These are phyloP conservation scores for Lepidurus packardi DNA, from an alignment of 1,140 invertebrate genomes.

Conservation along the genomic window DNA sequence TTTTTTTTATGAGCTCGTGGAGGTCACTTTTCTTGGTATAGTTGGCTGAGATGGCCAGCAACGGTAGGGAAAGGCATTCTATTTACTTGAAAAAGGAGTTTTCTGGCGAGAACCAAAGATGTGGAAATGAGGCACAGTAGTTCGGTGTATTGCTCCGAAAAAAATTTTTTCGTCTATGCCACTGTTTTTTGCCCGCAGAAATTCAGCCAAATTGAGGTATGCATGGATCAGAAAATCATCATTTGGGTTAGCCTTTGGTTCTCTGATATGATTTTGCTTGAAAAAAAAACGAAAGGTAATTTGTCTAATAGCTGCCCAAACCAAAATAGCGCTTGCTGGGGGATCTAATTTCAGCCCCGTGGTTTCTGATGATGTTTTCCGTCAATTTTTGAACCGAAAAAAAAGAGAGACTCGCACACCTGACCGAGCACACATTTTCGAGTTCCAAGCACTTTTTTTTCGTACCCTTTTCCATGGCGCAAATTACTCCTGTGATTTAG, in stretches of 20 bases:
- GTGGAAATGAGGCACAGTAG: conserved; percentile 3
- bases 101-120: background rate
- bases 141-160: background rate
- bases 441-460: too few relatives aligned
- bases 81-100: conserved; percentile 19
- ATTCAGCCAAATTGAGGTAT: background rate
- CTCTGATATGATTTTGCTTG: background rate
- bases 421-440: too few relatives aligned
- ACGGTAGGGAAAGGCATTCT: background rate
- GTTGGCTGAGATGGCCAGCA: background rate
- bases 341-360: conserved; percentile 5
- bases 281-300: background rate
- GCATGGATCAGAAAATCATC: background rate
- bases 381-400: background rate
- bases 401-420: background rate
- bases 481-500: too few relatives aligned
- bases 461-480: too few relatives aligned
- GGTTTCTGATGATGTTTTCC: background rate
- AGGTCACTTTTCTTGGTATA: background rate
- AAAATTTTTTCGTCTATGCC: background rate
- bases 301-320: background rate
- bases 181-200: background rate
- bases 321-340: background rate
- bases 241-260: background rate
- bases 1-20: background rate